These are phyloP conservation scores for Centropristis striata DNA, from an alignment of 2,113 vertebrate genomes.

Conservation along the genomic window DNA sequence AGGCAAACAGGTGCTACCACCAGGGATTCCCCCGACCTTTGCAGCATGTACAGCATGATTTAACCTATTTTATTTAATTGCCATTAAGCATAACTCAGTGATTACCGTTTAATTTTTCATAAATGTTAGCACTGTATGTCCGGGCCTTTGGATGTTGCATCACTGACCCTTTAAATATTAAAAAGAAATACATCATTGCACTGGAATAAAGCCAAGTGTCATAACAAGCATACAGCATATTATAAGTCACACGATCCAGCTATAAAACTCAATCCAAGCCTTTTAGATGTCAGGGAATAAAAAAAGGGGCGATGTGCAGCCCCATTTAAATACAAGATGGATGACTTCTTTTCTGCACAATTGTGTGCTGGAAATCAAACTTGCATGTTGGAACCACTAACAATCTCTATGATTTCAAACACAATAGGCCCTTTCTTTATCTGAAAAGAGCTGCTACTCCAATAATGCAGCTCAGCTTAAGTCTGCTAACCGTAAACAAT, in stretches of 20 bases:
- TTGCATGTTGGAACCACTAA: slow-evolving; percentile 44
- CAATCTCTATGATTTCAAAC: slow-evolving; percentile 47
- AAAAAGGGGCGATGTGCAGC: slow-evolving; percentile 21
- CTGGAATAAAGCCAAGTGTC: slow-evolving; percentile 48
- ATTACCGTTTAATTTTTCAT: slow-evolving; percentile 55
- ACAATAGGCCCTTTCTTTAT: slow-evolving; percentile 72
- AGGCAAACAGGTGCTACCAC: slow-evolving; percentile 68
- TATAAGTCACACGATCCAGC: slow-evolving; percentile 46
- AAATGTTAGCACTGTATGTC: slow-evolving; percentile 46
- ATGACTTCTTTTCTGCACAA: slow-evolving; percentile 51
- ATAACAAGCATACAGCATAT: slow-evolving; percentile 36
- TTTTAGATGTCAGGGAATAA: slow-evolving; percentile 39
- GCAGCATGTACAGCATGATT: slow-evolving; percentile 27
- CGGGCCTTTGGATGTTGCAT: not conserved
- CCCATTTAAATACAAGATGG: slow-evolving; percentile 60
- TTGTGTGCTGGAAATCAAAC: slow-evolving; percentile 56
- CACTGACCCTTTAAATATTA: slow-evolving; percentile 51
- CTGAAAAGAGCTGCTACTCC: slow-evolving; percentile 57
- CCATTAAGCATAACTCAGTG: slow-evolving; percentile 26
- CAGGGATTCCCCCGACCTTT: slow-evolving; percentile 63
- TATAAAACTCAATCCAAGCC: slow-evolving; percentile 42
- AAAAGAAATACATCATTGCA: slow-evolving; percentile 21
- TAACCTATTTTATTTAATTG: slow-evolving; percentile 58
- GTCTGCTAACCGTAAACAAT: slow-evolving; percentile 68
- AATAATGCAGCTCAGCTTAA: slow-evolving; percentile 63